Evolutionary conservation across 2,888 invertebrate genomes (phyloP), one percentile per base, ranked within the genome.

Genomic region (Salpingus planirostris): DNA sequence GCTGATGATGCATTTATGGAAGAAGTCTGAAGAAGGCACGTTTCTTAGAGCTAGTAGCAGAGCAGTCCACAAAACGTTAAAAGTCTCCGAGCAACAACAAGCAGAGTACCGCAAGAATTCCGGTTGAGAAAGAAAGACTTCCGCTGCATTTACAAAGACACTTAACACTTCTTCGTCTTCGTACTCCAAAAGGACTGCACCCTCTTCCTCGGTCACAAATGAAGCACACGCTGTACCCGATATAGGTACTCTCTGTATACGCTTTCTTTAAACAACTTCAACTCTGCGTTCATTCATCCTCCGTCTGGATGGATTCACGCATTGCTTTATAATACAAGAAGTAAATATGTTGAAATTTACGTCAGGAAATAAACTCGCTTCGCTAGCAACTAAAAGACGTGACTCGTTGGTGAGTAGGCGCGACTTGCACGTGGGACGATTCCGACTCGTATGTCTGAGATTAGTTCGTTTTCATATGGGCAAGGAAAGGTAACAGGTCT

Each of bases 401-500:
- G n/a, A n/a, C n/a, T n/a, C n/a, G n/a, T n/a, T n/a, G n/a, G n/a
- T n/a, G n/a, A n/a, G n/a, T n/a, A n/a, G n/a, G n/a, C n/a, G n/a
- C n/a, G n/a, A n/a, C n/a, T n/a, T n/a, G n/a, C n/a, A n/a, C n/a
- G n/a, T n/a, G n/a, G n/a, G n/a, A n/a, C n/a, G n/a, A n/a, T n/a
- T n/a, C n/a, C n/a, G n/a, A n/a, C n/a, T n/a, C 34, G 34, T 29
- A 25, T 6, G 2, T 18, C 29, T 5, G 21, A 26, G 23, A 15
- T 33, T 33, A 24, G 22, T 7, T 22, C 29, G 34, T 8, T 6
- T 21, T 29, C 29, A 24, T 3, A 8, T 8, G 27, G 18, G 12
- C 12, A 34, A 29, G 34, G 34, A 34, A 34, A 34, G 34, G 34
- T 34, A 33, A 33, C 33, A 33, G 29, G 33, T 33, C 18, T 25